A percentile compares a stretch with the other conserved stretches of the same genome.
Evolutionary conservation across 2,797 vertebrate species (phyloP).

Genomic region (Furcifer pardalis): DNA sequence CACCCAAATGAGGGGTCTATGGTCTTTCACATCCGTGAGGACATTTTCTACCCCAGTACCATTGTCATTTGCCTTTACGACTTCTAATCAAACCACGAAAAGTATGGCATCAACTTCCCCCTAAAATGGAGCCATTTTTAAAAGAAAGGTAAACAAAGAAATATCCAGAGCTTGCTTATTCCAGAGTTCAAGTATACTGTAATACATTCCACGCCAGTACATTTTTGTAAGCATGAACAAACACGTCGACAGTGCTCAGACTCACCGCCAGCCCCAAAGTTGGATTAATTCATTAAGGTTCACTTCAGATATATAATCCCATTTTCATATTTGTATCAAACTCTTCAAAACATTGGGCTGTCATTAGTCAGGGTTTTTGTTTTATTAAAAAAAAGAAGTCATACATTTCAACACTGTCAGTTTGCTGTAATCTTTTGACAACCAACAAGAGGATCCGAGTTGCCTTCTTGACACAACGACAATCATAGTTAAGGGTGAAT

Average conservation of each 20-base stretch:
- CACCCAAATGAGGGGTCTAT: too few species aligned
- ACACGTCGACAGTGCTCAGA: conserved; percentile 34
- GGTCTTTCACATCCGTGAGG: not conserved
- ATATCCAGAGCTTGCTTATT: not conserved
- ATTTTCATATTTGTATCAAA: not conserved
- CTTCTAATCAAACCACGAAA: not conserved
- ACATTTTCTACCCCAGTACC: not conserved
- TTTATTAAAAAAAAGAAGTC: conserved; percentile 29
- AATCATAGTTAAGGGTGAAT: not conserved
- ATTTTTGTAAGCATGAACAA: conserved; percentile 45
- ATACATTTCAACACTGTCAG: not conserved
- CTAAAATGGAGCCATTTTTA: not conserved
- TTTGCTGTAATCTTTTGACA: conserved; percentile 9
- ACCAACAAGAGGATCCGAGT: not conserved
- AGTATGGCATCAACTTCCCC: not conserved
- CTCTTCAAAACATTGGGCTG: conserved; percentile 29
- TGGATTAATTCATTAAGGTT: conserved; percentile 43
- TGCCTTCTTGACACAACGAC: conserved; percentile 7
- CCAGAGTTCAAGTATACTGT: not conserved
- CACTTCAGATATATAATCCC: conserved; percentile 43
- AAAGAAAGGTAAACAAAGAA: not conserved
- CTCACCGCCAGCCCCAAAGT: conserved; percentile 28
- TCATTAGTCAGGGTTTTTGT: not conserved
- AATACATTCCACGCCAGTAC: conserved; percentile 41
- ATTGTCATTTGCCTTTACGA: not conserved